phyloP scores from a whole-genome alignment of 2,888 invertebrate genomes.

The Melinaea marsaeus region DNA sequence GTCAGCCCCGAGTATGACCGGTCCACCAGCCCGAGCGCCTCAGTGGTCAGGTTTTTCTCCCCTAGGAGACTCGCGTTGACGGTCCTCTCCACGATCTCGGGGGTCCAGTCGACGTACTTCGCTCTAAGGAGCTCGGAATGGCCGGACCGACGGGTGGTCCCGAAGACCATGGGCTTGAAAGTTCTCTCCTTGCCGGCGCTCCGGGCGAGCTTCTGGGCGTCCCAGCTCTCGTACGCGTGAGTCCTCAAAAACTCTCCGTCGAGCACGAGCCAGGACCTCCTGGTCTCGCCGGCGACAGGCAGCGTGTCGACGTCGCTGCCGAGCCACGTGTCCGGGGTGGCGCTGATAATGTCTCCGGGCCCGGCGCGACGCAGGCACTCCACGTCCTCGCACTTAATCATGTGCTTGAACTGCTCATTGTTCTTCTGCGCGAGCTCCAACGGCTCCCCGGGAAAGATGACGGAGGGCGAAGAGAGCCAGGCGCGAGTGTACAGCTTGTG shows the following conservation, averaged over 20 bases:
- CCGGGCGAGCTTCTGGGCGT: constrained; percentile 61
- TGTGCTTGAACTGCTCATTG: constrained; percentile 79
- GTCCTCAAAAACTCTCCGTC: constrained; percentile 84
- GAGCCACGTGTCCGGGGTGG: constrained; percentile 85
- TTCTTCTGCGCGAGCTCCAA: constrained; percentile 79
- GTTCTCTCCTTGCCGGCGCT: constrained; percentile 64
- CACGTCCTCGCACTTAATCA: constrained; percentile 75
- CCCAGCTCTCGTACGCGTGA: constrained; percentile 82
- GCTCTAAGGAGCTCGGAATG: constrained; percentile 79
- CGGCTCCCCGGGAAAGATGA: constrained; percentile 82
- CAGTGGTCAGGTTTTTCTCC: constrained; percentile 78
- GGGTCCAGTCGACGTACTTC: constrained; percentile 81
- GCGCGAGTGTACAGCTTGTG: constrained; percentile 84
- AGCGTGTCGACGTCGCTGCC: constrained; percentile 78
- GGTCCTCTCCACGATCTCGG: constrained; percentile 80
- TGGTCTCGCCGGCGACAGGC: constrained; percentile 79
- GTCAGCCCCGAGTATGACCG: constrained; percentile 83
- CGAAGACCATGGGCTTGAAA: constrained; percentile 80
- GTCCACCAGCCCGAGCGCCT: constrained; percentile 82
- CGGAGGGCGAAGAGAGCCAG: constrained; percentile 89
- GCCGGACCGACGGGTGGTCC: constrained; percentile 85
- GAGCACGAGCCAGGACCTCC: constrained; percentile 86
- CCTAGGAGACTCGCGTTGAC: constrained; percentile 82
- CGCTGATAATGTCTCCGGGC: constrained; percentile 79
- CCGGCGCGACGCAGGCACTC: constrained; percentile 77